Conservation (phyloP, 2,113 vertebrate genomes). For the Lophotis ruficrista region DNA sequence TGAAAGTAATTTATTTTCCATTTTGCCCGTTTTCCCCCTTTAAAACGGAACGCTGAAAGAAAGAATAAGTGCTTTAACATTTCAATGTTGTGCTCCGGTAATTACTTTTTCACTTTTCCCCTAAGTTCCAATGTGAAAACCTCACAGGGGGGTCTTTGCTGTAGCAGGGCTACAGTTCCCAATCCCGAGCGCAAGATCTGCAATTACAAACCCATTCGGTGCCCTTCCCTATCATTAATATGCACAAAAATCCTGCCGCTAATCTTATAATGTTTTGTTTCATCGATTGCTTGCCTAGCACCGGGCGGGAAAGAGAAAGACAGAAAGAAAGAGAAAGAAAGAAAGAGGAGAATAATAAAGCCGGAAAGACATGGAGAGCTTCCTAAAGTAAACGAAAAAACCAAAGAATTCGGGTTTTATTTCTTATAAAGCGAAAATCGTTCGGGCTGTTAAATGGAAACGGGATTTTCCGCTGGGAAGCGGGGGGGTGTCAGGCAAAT, state of each 20-base stretch:
- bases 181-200: conserved; percentile 43
- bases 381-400: conserved; percentile 38
- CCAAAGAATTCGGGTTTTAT: conserved; percentile 3
- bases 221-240: conserved; percentile 46
- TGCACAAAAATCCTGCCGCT: conserved; percentile 58
- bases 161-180: conserved; percentile 39
- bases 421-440: neutral
- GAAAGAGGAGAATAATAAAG: conserved; percentile 9
- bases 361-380: conserved; percentile 3
- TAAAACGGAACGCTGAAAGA: conserved; percentile 42
- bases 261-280: conserved; percentile 65
- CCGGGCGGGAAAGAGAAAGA: conserved; percentile 10
- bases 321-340: neutral
- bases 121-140: conserved; percentile 60
- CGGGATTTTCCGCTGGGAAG: neutral
- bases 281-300: conserved; percentile 53
- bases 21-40: conserved; percentile 38
- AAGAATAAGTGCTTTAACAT: conserved; percentile 64
- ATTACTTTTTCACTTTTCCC: conserved; percentile 66
- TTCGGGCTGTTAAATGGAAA: neutral
- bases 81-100: conserved; percentile 59
- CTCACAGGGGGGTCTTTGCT: conserved; percentile 59
- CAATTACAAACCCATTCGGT: conserved; percentile 56
- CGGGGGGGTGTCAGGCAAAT: neutral
- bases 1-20: conserved; percentile 65